A percentile compares a stretch with the other conserved stretches of the same genome.
phyloP scores from a whole-genome alignment of 2,113 vertebrate genomes.

The Psittacus erithacus region DNA sequence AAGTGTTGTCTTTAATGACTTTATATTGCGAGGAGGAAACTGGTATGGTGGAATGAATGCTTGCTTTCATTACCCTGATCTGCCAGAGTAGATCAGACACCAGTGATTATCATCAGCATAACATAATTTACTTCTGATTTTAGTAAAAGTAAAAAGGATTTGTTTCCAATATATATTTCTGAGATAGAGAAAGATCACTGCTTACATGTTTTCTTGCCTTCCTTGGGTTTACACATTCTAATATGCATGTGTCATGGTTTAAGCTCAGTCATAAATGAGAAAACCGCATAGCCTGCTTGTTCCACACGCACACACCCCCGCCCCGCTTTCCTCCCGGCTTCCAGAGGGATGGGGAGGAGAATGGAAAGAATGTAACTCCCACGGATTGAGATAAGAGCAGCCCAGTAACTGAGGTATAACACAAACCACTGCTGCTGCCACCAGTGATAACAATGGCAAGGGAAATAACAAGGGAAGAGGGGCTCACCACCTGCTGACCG shows the following conservation, averaged over 20 bases:
- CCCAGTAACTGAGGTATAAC: too few relatives aligned
- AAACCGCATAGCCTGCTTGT: too few relatives aligned
- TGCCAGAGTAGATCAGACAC: constrained; percentile 4
- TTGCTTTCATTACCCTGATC: background rate
- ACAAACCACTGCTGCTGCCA: too few relatives aligned
- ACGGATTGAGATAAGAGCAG: too few relatives aligned
- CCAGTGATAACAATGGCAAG: too few relatives aligned
- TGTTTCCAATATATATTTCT: background rate
- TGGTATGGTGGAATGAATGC: background rate
- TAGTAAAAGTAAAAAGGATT: background rate
- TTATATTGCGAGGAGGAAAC: background rate
- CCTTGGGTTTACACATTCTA: background rate
- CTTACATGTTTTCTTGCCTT: background rate
- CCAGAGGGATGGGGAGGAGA: too few relatives aligned
- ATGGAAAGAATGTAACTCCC: too few relatives aligned
- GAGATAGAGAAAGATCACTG: background rate
- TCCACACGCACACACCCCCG: too few relatives aligned
- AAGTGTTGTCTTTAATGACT: background rate
- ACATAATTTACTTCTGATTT: background rate
- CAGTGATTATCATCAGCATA: background rate
- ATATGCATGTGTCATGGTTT: background rate
- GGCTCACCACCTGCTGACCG: too few relatives aligned
- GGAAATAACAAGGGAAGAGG: too few relatives aligned
- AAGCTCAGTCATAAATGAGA: too few relatives aligned
- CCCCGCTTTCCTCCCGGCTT: too few relatives aligned